phyloP scores from a whole-genome alignment of 2,888 invertebrate species.

The Idaea aversata region DNA sequence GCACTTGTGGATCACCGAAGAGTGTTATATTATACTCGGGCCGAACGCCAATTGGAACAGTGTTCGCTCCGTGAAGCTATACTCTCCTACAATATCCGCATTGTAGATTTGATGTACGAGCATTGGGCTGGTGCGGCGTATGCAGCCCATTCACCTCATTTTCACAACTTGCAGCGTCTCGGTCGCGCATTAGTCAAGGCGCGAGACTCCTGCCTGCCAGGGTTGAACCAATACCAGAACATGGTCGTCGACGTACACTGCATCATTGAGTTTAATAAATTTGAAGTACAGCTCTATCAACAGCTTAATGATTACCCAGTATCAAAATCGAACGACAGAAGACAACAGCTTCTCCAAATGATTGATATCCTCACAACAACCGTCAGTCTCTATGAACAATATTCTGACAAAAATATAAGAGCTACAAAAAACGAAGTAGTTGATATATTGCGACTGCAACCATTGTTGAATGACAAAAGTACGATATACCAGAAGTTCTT shows the following conservation, averaged over 20 bases:
- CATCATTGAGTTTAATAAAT: background rate
- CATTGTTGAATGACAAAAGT: background rate
- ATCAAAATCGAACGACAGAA: background rate
- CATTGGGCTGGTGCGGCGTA: background rate
- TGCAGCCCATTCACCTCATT: background rate
- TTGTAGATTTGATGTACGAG: background rate
- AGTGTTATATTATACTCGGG: background rate
- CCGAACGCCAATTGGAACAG: background rate
- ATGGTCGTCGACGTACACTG: background rate
- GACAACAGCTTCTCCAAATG: background rate
- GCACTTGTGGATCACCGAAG: background rate
- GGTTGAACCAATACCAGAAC: background rate
- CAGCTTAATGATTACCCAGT: background rate
- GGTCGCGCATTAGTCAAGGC: background rate
- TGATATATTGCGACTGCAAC: background rate
- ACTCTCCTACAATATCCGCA: background rate
- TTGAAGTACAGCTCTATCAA: background rate
- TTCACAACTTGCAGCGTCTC: background rate
- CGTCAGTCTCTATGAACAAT: background rate
- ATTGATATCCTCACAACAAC: background rate
- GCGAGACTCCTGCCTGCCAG: background rate
- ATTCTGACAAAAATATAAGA: background rate
- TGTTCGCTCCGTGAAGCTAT: background rate
- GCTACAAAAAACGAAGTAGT: background rate
- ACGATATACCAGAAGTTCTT: background rate